phyloP scores from a whole-genome alignment of 2,888 invertebrate species.

The Tricholauxania praeusta region DNA sequence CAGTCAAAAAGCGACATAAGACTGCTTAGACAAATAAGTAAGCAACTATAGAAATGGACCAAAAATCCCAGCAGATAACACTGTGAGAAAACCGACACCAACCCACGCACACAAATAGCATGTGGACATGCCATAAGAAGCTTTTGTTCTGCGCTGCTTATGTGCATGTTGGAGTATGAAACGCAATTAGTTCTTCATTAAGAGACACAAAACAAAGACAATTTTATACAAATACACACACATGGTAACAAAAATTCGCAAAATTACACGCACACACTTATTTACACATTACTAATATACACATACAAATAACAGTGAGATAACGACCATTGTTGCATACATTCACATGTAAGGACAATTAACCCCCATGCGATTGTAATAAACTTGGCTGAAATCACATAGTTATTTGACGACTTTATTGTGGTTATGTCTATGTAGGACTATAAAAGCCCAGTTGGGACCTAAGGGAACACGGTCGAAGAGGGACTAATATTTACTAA shows the following conservation, averaged over 20 bases:
- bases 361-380: slow-evolving; percentile 27
- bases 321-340: slow-evolving; percentile 12
- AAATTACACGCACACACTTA: background rate
- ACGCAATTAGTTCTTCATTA: slow-evolving; percentile 36
- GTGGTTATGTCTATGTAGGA: background rate
- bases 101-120: background rate
- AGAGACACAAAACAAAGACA: slow-evolving; percentile 8
- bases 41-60: too few relatives aligned
- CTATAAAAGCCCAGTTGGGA: background rate
- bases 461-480: too few relatives aligned
- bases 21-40: too few relatives aligned
- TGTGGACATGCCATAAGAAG: too few relatives aligned
- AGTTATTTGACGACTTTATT: background rate
- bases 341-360: slow-evolving; percentile 5
- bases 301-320: background rate
- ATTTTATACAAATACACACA: background rate
- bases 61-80: too few relatives aligned
- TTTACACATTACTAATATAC: background rate
- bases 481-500: too few relatives aligned
- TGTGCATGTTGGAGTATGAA: slow-evolving; percentile 3
- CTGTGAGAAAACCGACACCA: background rate
- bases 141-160: background rate
- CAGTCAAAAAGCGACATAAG: too few relatives aligned
- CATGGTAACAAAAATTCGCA: background rate
- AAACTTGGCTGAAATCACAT: slow-evolving; percentile 6